phyloP scores from a whole-genome alignment of 2,113 vertebrate genomes.

The Phodopus roborovskii region DNA sequence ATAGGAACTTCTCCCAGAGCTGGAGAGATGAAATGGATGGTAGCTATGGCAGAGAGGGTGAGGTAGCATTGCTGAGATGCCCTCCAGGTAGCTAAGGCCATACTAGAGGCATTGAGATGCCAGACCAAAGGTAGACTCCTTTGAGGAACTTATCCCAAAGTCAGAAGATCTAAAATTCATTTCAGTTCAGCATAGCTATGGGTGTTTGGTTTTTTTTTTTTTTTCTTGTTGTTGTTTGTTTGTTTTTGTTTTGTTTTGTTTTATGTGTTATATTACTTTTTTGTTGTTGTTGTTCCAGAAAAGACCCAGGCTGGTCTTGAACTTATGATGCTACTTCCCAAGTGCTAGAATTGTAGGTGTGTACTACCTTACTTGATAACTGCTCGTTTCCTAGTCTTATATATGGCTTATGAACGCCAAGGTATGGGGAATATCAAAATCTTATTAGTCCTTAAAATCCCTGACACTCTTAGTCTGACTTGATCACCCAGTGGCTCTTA shows the following conservation, averaged over 20 bases:
- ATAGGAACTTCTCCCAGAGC: neutral
- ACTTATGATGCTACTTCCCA: neutral
- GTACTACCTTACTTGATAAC: neutral
- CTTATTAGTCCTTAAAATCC: neutral
- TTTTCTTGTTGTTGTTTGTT: neutral
- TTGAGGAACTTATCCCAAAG: neutral
- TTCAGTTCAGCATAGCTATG: neutral
- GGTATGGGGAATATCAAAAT: neutral
- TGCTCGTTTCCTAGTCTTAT: neutral
- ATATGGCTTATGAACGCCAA: neutral
- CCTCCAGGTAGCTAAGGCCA: neutral
- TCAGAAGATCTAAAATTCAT: slow-evolving; percentile 7
- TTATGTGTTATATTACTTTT: neutral
- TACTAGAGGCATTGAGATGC: neutral
- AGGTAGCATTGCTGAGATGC: neutral
- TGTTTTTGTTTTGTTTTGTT: neutral
- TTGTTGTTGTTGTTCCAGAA: neutral
- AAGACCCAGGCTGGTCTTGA: neutral
- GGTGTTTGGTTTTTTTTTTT: neutral
- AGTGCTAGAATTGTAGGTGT: neutral
- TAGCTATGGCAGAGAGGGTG: neutral
- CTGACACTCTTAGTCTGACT: neutral
- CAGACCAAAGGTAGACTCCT: neutral
- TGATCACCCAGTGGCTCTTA: neutral
- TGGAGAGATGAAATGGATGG: neutral